Conservation (phyloP, 2,113 vertebrate species). For the Anolis sagrei region DNA sequence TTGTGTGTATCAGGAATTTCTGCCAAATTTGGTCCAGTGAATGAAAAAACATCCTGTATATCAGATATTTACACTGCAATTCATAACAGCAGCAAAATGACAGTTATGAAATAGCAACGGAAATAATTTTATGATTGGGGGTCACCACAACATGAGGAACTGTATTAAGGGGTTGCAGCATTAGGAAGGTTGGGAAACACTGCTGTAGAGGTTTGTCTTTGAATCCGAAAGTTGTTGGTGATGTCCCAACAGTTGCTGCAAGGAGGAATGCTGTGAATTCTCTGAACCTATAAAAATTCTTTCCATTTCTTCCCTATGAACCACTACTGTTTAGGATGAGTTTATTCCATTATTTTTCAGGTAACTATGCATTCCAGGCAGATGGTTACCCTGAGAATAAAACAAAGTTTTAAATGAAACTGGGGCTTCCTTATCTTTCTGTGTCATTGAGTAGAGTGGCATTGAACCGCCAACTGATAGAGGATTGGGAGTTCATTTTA, state of each 20-base stretch:
- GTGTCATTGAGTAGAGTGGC: not conserved
- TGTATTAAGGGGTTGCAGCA: too few relatives aligned
- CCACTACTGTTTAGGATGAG: not conserved
- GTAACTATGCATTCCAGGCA: slow-evolving; percentile 42
- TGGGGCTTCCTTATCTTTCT: not conserved
- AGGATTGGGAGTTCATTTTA: not conserved
- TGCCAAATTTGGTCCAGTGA: too few relatives aligned
- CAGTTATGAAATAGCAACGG: too few relatives aligned
- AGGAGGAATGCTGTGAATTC: slow-evolving; percentile 4
- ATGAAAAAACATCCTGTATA: too few relatives aligned
- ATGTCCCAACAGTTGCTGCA: slow-evolving; percentile 43
- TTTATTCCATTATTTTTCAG: slow-evolving; percentile 42
- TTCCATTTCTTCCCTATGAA: slow-evolving; percentile 20
- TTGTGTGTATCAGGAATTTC: too few relatives aligned
- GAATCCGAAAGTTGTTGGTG: slow-evolving; percentile 42
- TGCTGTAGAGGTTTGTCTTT: not conserved
- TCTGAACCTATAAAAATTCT: slow-evolving; percentile 19
- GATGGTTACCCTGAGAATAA: slow-evolving; percentile 12
- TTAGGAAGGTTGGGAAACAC: too few relatives aligned
- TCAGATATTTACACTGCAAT: too few relatives aligned
- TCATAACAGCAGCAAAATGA: too few relatives aligned
- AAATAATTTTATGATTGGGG: too few relatives aligned
- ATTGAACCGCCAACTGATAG: not conserved
- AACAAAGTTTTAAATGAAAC: not conserved
- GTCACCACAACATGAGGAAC: too few relatives aligned